Evolutionary conservation across 2,113 vertebrate genomes (phyloP), one percentile per base, ranked within the genome.

Genomic region (Phyllostomus discolor): DNA sequence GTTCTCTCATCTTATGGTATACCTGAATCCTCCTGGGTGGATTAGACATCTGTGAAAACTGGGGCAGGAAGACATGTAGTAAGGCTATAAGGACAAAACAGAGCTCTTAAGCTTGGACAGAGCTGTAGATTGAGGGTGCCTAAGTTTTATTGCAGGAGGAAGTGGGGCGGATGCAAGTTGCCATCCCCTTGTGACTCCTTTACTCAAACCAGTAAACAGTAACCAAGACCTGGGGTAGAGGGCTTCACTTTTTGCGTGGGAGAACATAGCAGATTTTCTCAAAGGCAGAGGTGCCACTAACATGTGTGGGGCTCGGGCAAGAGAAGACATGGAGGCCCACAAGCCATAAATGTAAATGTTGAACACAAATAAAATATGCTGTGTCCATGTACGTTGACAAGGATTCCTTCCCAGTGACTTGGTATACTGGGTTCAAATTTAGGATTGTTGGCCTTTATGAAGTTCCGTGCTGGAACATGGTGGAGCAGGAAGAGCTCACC

Each of bases 281-380:
- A 78, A 59, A 82, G 67, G 33, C 5, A 72, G 20, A 38, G 43
- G 62, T 78, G n/a, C 35, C 5, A 24, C 17, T 57, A 69, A 31
- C 46, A 57, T 64, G 64, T 88, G 28, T 86, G 19, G 4, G 7
- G 35, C 59, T 5, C 1, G 0, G 33, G 46, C 16, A 79, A 95
- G 46, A 78, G 31, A 86, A 67, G 15, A 95, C 86, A 78, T 73
- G 31, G 88, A 94, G 33, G 10, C 10, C 57, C 43, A 89, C 2
- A 19, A n/a, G n/a, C 7, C 35, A 15, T 46, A 66, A 28, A 2
- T 35, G 4, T 80, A 85, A 83, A 88, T 85, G 50, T 16, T 52
- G 64, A 88, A 75, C 66, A 67, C 26, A 54, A 82, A 72, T 95
- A 91, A 91, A 84, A 91, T 76, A 85, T 72, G 38, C n/a, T 80